Evolutionary conservation across 2,888 invertebrate species (phyloP), one percentile per base, ranked within the genome.

Genomic region (Pristionchus japonicus): DNA sequence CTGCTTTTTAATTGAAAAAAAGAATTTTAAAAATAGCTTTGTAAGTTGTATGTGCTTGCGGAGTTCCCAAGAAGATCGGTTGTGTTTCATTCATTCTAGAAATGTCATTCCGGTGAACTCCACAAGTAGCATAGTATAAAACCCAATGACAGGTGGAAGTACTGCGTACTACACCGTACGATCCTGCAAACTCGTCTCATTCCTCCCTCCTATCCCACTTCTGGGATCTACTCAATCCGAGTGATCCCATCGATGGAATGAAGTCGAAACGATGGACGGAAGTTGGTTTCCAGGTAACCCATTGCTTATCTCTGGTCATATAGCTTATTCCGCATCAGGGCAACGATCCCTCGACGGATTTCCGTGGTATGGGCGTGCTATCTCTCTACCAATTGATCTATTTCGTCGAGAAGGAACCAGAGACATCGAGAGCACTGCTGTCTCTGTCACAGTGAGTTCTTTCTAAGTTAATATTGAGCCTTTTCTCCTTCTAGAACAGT

Each of bases 261-360:
- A 96, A 97, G 9, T 97, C 97, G 0, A 97, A 97, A 92, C 98
- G 98, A 94, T 99, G 99, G 99, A 97, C 97, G 94, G 96, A 96
- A 89, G 97, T 98, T 92, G 98, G 99, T 34, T 99, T 99, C 95
- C 95, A 95, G 91, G 92, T 89, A 15, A 13, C 31, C n/a, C n/a
- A n/a, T 40, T 64, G 77, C 43, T 9, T 43, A 43, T 43, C 11
- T 11, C 43, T 43, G 43, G 6, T 9, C 43, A n/a, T n/a, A n/a
- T n/a, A n/a, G n/a, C n/a, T n/a, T n/a, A n/a, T n/a, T n/a, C n/a
- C n/a, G n/a, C n/a, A n/a, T 9, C 84, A 92, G 91, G 99, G 99
- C 27, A 97, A 98, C 93, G 98, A 99, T 95, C 99, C 99, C 0
- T 97, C 97, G 95, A 99, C 99, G 0, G 99, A 99, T 95, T 99